Base-by-base conservation (phyloP, 2,113 vertebrate genomes). In the Mellivora capensis region DNA sequence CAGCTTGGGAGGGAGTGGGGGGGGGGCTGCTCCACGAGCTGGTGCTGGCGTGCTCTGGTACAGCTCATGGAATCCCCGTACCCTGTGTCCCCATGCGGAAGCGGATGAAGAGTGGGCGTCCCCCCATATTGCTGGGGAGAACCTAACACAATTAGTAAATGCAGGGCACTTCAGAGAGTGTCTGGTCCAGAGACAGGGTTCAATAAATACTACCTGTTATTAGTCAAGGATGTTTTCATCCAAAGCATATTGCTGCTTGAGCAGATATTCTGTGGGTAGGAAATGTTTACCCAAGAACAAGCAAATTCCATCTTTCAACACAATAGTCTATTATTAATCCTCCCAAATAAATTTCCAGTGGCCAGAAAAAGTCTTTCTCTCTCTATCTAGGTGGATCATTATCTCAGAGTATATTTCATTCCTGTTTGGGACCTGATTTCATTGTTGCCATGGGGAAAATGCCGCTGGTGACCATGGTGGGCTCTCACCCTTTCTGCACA, bases 1-100 rank as follows among this genome's bases (percentile, higher is more conserved):
- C 20, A 5, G 6, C 18, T 57, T 21, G 57, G 59, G 57, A 23
- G 23, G 23, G 3, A 0, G 23, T 1, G 4, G 59, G 37, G 59
- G 9, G 42, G 44, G 11, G 8, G 11, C 62, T 29, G 34, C 64
- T 34, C 37, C 9, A 23, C 2, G 0, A 44, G 12, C 27, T 0
- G 5, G 12, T 5, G 17, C 1, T 1, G 0, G 2, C 6, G 1
- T 3, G 12, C 23, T 7, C 34, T 2, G 64, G 74, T 29, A 3
- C 29, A 4, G 31, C n/a, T 39, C 31, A 0, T 0, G 6, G 1
- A 2, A 12, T 27, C 20, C 13, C 79, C 2, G 3, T 37, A 71
- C 64, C 87, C 64, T 17, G 77, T 49, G 59, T 85, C 49, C 42
- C 52, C 83, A 4, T 0, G 6, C 20, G 42, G 37, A 18, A 1